Evolutionary conservation across 2,888 invertebrate genomes (phyloP).

Genomic region (Lydus trimaculatus): DNA sequence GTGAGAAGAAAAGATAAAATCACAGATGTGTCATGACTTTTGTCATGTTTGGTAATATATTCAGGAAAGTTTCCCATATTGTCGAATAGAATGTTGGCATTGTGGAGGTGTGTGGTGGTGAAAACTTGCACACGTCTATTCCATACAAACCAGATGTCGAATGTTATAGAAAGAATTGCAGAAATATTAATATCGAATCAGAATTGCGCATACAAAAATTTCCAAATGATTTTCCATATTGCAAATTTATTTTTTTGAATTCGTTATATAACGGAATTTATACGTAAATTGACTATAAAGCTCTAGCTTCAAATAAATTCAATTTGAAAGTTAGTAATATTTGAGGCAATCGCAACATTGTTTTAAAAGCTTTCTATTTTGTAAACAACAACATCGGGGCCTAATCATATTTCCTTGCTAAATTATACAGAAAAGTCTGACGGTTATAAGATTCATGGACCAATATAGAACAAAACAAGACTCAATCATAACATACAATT

Average conservation of each 20-base stretch:
- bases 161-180: constrained; percentile 24
- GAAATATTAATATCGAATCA: constrained; percentile 34
- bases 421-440: neutral
- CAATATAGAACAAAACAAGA: no score
- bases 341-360: no score
- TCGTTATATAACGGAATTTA: neutral
- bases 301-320: neutral
- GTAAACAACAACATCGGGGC: no score
- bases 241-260: neutral
- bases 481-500: neutral
- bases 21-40: constrained; percentile 37
- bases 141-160: constrained; percentile 23
- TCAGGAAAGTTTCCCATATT: constrained; percentile 43
- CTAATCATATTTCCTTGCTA: neutral
- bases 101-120: constrained; percentile 24
- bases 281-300: neutral
- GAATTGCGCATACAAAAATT: constrained; percentile 33
- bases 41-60: constrained; percentile 41
- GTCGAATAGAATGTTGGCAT: constrained; percentile 42
- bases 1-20: neutral
- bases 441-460: no score
- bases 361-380: neutral
- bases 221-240: constrained; percentile 2
- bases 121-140: constrained; percentile 24
- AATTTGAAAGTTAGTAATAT: no score